Percentiles rank a stretch among this genome's conserved stretches.
Evolutionary conservation across 2,797 vertebrate species (phyloP).

Genomic region (Rousettus madagascariensis): DNA sequence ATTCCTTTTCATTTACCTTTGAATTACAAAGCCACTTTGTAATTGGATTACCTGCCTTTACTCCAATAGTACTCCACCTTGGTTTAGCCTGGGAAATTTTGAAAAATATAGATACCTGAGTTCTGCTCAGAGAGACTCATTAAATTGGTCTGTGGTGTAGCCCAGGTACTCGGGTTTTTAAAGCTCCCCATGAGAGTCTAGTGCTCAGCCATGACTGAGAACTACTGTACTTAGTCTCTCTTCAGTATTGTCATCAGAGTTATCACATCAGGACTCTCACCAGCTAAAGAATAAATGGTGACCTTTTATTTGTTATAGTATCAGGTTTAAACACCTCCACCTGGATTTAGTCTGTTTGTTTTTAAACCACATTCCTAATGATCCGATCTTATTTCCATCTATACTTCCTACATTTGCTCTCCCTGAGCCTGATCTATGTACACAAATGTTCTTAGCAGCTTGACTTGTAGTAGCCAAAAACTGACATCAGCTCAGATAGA

Average conservation of each 20-base stretch:
- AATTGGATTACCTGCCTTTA: rapidly evolving
- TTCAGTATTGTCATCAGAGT: not conserved
- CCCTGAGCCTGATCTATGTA: not conserved
- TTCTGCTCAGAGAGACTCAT: not conserved
- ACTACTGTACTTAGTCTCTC: not conserved
- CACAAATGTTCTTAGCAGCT: not conserved
- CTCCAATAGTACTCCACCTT: not conserved
- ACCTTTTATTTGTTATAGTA: not conserved
- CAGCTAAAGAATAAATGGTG: not conserved
- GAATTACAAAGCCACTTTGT: rapidly evolving
- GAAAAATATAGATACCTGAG: not conserved
- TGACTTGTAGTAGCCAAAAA: not conserved
- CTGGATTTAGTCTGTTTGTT: not conserved
- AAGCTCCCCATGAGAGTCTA: rapidly evolving
- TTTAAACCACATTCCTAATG: not conserved
- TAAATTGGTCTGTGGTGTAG: not conserved
- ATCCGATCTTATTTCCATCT: not conserved
- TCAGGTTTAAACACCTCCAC: not conserved
- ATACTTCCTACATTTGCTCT: not conserved
- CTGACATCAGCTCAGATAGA: not conserved
- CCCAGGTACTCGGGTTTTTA: not conserved
- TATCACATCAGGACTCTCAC: not conserved
- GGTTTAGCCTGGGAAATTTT: not conserved
- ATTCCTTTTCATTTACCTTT: not conserved
- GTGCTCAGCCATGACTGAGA: not conserved